phyloP scores from a whole-genome alignment of 2,797 vertebrate genomes.

The Cuculus canorus region DNA sequence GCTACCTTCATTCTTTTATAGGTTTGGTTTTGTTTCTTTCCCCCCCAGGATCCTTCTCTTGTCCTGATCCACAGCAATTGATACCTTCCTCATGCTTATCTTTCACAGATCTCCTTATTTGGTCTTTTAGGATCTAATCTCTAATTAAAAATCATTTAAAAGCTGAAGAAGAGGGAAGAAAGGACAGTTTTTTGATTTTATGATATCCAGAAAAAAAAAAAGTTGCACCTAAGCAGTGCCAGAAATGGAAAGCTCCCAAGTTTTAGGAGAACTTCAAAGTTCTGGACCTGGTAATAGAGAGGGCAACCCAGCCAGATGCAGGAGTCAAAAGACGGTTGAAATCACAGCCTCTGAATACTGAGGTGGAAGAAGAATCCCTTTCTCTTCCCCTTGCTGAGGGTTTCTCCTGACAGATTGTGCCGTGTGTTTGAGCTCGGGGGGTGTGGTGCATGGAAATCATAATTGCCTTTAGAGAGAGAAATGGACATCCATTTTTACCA shows the following conservation, averaged over 20 bases:
- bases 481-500: neutral
- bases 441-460: fast-evolving
- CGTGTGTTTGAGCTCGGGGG: fast-evolving
- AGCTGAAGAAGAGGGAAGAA: neutral
- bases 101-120: neutral
- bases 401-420: neutral
- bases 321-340: neutral
- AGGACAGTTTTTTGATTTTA: neutral
- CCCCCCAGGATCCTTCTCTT: neutral
- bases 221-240: fast-evolving
- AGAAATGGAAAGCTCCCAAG: neutral
- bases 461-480: neutral
- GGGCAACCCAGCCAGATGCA: neutral
- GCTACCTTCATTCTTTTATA: neutral
- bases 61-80: neutral
- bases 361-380: neutral
- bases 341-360: neutral
- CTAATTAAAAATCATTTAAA: neutral
- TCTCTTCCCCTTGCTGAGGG: fast-evolving
- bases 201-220: neutral
- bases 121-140: neutral
- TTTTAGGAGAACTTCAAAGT: neutral
- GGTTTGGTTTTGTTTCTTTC: neutral
- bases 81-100: neutral
- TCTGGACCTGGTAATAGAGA: neutral